Conservation (phyloP, 2,113 vertebrate genomes). For the Epinephelus lanceolatus region DNA sequence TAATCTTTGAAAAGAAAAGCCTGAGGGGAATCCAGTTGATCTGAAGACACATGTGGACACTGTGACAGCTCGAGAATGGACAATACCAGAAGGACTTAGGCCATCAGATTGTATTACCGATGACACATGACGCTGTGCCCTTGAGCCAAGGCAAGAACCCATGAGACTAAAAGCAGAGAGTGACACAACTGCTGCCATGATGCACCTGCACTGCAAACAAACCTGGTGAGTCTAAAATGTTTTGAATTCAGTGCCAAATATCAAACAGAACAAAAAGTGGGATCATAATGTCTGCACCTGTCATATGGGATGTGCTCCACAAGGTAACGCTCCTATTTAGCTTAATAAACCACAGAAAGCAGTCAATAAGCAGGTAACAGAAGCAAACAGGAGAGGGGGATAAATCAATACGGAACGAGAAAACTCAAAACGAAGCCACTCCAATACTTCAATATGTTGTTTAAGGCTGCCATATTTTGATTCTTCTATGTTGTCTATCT, state of each 20-base stretch:
- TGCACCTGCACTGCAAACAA: conserved; percentile 30
- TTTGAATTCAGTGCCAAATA: background rate
- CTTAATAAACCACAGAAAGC: conserved; percentile 10
- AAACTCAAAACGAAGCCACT: background rate
- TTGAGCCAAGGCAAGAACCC: conserved; percentile 37
- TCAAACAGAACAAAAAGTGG: background rate
- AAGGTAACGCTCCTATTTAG: conserved; percentile 7
- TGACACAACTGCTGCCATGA: conserved; percentile 5
- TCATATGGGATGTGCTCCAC: background rate
- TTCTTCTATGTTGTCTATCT: conserved; percentile 12
- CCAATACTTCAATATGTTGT: background rate
- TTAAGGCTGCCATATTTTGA: background rate
- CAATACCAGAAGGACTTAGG: conserved; percentile 44
- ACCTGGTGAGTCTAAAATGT: background rate
- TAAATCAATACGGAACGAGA: conserved; percentile 36
- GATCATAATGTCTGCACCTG: conserved; percentile 11
- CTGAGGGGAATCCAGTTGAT: conserved; percentile 52
- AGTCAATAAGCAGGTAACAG: conserved; percentile 35
- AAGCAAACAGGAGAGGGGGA: background rate
- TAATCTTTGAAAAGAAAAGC: conserved; percentile 52
- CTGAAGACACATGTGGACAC: conserved; percentile 58
- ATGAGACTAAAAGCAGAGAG: conserved; percentile 33
- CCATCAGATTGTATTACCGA: conserved; percentile 54
- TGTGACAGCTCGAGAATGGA: conserved; percentile 52
- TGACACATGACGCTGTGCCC: conserved; percentile 48